A percentile compares a stretch with the other conserved stretches of the same genome.
Evolutionary conservation across 2,797 vertebrate species (phyloP).

Genomic region (Aythya fuligula): DNA sequence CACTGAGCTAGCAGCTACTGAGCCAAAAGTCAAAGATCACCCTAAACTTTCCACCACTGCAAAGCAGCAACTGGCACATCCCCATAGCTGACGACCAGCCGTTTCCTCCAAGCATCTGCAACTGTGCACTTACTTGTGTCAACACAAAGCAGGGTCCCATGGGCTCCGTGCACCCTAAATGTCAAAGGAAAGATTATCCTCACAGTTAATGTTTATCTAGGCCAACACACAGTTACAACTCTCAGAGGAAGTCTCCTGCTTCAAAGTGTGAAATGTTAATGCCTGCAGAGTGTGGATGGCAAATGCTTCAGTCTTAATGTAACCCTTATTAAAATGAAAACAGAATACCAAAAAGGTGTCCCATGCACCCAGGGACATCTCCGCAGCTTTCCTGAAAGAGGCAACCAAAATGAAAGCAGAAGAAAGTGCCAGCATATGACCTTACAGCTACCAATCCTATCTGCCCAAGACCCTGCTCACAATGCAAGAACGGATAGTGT

Average conservation of each 20-base stretch:
- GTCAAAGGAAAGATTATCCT: neutral
- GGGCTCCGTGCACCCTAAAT: neutral
- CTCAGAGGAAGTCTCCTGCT: neutral
- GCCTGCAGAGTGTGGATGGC: neutral
- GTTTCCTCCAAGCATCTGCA: neutral
- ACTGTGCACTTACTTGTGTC: neutral
- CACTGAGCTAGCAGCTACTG: neutral
- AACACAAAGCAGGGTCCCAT: neutral
- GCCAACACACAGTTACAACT: neutral
- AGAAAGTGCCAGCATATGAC: neutral
- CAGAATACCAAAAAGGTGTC: neutral
- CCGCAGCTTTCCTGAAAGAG: neutral
- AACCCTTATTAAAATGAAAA: neutral
- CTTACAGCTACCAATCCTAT: neutral
- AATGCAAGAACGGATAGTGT: neutral
- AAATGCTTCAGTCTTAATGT: neutral
- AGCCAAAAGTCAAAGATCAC: neutral
- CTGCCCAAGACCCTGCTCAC: neutral
- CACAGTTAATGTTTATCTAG: neutral
- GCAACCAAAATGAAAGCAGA: neutral
- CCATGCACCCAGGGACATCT: neutral
- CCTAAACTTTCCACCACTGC: neutral
- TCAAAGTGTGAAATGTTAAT: neutral
- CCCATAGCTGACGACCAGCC: neutral
- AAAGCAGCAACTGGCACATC: fast-evolving